Evolutionary conservation across 1,140 invertebrate species (phyloP), one percentile per base, ranked within the genome.

Genomic region (Drosophila fuyamai): DNA sequence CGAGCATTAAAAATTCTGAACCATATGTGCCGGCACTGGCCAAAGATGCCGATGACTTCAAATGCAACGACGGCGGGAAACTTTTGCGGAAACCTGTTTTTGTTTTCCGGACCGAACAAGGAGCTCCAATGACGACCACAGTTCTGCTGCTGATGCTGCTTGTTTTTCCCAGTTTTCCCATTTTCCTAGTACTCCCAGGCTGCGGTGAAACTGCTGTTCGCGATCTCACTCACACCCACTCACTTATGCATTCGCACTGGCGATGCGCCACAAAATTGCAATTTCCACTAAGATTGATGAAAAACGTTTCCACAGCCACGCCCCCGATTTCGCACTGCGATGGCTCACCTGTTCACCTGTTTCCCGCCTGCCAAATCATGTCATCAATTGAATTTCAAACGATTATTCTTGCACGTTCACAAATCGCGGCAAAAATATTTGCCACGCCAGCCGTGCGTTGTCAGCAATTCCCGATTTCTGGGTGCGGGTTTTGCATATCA

Each of bases 221-320:
- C 50, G 50, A 7, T 53, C 32, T 53, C 32, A 16, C 48, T 23
- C 32, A 16, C 36, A 51, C 51, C 8, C 43, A 80, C 84, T 84
- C 68, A 78, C 76, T 89, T 89, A 89, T 89, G 77, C 60, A 89
- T 84, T 89, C 84, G 56, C 84, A 84, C 29, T 32, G 29, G 29
- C 29, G 29, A 7, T 32, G 29, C 29, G 29, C 29, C 29, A 32
- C 66, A 84, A 89, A 89, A 89, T 89, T 89, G 84, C 84, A 89
- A 89, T 89, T 89, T 85, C 85, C 84, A 89, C 84, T 88, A 89
- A 89, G 80, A 89, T 89, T 84, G 84, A 88, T 88, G 84, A 88
- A 84, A 88, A 88, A 81, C 84, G 84, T 81, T 78, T 54, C 48
- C 55, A 59, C 51, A 59, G 56, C 50, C 56, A 71, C 54, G 75